Conservation (phyloP, 2,113 vertebrate species). For the Trochalopteron elliotii region DNA sequence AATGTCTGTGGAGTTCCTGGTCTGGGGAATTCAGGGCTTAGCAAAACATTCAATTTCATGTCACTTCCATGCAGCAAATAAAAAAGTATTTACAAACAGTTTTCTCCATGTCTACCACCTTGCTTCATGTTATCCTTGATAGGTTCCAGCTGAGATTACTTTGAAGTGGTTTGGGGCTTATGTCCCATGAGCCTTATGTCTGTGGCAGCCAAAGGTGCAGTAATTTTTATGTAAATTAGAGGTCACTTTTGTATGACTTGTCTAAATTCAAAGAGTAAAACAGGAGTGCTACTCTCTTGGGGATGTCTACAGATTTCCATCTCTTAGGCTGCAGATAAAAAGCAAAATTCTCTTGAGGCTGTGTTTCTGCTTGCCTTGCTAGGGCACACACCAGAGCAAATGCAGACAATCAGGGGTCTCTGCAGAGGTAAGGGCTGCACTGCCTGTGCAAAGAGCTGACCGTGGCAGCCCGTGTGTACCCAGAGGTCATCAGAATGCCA, state of each 20-base stretch:
- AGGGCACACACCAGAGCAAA: not conserved
- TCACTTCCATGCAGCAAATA: not conserved
- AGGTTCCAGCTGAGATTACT: not conserved
- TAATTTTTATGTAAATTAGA: not conserved
- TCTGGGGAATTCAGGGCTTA: not conserved
- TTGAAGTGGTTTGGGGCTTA: not conserved
- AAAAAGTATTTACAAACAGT: not conserved
- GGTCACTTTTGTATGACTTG: not conserved
- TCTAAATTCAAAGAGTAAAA: not conserved
- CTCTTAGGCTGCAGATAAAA: not conserved
- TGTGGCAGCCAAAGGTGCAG: not conserved
- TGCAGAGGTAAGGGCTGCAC: not conserved
- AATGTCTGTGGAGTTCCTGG: not conserved
- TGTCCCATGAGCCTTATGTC: not conserved
- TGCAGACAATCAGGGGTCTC: not conserved
- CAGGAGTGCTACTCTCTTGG: not conserved
- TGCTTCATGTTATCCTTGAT: not conserved
- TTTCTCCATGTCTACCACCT: not conserved
- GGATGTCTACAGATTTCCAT: not conserved
- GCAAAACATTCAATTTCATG: not conserved
- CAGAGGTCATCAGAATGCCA: not conserved
- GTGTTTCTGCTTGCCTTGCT: not conserved
- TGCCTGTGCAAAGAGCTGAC: not conserved
- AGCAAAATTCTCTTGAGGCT: not conserved
- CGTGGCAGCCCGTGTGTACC: not conserved